A percentile compares a stretch with the other conserved stretches of the same genome.
These are phyloP conservation scores for Peromyscus polionotus DNA, from an alignment of 2,113 vertebrate species.

Conservation along the genomic window DNA sequence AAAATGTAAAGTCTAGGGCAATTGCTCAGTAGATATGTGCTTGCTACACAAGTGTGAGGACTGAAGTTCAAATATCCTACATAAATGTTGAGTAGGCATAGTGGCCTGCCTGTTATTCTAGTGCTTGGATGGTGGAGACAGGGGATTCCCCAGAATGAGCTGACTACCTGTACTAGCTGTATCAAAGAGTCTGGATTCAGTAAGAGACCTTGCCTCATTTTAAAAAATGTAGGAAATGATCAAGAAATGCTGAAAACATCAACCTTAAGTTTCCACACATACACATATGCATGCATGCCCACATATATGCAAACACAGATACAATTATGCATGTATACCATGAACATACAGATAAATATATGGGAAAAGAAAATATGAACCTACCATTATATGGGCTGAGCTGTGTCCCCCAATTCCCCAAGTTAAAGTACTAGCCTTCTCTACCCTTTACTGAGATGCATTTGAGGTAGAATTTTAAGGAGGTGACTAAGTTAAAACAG, in stretches of 20 bases:
- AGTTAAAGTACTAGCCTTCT: neutral
- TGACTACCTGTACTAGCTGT: neutral
- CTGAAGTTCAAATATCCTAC: neutral
- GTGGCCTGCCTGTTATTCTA: neutral
- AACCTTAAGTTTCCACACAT: neutral
- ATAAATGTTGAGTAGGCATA: neutral
- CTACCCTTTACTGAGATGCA: neutral
- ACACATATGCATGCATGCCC: neutral
- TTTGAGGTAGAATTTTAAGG: conserved; percentile 11
- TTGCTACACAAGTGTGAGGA: neutral
- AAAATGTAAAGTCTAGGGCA: neutral
- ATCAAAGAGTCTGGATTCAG: neutral
- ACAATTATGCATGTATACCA: neutral
- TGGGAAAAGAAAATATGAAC: neutral
- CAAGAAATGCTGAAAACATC: neutral
- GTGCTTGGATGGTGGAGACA: neutral
- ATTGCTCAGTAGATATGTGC: neutral
- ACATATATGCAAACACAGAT: neutral
- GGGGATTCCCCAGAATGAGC: neutral
- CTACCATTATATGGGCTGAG: neutral
- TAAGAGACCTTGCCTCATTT: neutral
- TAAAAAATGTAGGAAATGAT: neutral
- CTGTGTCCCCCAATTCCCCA: neutral
- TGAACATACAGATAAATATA: neutral
- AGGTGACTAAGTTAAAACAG: neutral